Conservation (phyloP, 2,113 vertebrate genomes). For the Trichechus manatus region DNA sequence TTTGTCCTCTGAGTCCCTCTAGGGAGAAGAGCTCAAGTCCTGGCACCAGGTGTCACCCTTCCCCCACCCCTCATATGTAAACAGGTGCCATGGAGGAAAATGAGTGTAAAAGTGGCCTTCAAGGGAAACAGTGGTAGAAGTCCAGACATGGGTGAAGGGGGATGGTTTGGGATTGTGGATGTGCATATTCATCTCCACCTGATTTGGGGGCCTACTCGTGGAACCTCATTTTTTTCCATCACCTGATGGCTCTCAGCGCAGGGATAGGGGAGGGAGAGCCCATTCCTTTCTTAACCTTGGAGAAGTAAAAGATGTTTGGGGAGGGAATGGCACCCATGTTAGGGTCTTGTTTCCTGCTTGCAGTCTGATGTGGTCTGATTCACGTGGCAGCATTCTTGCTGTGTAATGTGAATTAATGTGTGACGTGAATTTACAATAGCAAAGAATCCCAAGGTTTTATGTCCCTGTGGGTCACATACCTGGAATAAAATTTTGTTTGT, state of each 20-base stretch:
- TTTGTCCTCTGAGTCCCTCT: not conserved
- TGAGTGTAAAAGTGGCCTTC: not conserved
- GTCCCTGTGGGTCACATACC: not conserved
- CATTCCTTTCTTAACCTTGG: not conserved
- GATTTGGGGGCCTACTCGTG: not conserved
- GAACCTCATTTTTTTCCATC: not conserved
- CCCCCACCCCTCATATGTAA: not conserved
- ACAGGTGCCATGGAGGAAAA: not conserved
- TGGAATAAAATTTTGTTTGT: not conserved
- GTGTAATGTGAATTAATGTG: slow-evolving; percentile 2
- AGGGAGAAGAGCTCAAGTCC: not conserved
- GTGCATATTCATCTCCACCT: not conserved
- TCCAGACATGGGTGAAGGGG: not conserved
- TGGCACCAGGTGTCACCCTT: not conserved
- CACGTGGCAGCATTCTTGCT: not conserved
- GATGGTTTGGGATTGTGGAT: not conserved
- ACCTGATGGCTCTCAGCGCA: rapidly evolving
- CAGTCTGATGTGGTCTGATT: not conserved
- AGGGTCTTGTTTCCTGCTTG: slow-evolving; percentile 1
- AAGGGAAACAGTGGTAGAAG: not conserved
- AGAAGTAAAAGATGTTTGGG: not conserved
- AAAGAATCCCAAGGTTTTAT: not conserved
- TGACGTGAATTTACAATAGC: slow-evolving; percentile 28
- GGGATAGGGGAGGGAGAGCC: not conserved
- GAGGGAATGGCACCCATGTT: not conserved